Base-by-base conservation (phyloP, 2,113 vertebrate species). In the Neomonachus schauinslandi region DNA sequence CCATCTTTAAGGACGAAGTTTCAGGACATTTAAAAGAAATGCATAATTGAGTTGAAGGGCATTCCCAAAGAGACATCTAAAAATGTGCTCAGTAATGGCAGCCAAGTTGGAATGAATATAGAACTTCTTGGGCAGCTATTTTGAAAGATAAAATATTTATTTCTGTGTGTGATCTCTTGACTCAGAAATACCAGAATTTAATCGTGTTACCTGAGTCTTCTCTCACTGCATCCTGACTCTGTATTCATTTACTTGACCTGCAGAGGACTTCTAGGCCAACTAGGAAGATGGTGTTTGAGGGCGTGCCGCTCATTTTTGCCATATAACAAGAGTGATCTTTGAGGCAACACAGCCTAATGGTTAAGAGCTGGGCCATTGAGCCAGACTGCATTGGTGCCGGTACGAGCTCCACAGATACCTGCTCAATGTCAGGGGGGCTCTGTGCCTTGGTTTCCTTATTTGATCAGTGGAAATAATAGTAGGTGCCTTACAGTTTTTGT, bases 161-260 rank as follows among this genome's bases (percentile, higher is more conserved):
- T 94, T 90, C 71, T 94, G 2, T 46, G 13, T 82, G 69, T 49
- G 92, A 46, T 86, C 67, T 72, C 93, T 67, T 71, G 79, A 69
- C n/a, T 94, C 67, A 80, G 5, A 89, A 88, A 96, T 84, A 39
- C 59, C 76, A 53, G 53, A 85, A 82, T 69, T 33, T 79, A 63
- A 59, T 96, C 39, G 2, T 57, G 46, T 97, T 95, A 91, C 85
- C 63, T 55, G 76, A 74, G 79, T 51, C 69, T 83, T 42, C 59
- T 63, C 21, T 16, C n/a, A 22, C 39, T 36, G 33, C 46, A 5
- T 63, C 67, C 55, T 21, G 31, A 22, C 49, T 63, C 19, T 33
- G 51, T 81, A 67, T 96, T 82, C n/a, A 39, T 96, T 90, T 85
- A 85, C 71, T n/a, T 93, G 93, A 94, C 93, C 91, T 85, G 33